Evolutionary conservation across 2,113 vertebrate genomes (phyloP).

Genomic region (Cyprinodon brontotheroides): DNA sequence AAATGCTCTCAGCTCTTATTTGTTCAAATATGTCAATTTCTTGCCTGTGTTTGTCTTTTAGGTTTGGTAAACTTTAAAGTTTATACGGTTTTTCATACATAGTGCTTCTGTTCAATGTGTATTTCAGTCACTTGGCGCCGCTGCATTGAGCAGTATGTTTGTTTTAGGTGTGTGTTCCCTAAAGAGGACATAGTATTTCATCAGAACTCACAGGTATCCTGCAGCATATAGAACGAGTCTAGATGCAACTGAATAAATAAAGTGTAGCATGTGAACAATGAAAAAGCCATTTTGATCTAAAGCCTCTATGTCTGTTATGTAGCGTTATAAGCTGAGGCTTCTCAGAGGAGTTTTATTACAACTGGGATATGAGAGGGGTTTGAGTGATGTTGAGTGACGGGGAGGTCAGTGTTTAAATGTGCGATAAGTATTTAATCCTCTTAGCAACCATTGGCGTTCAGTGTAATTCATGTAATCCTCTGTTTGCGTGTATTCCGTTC

Average conservation of each 20-base stretch:
- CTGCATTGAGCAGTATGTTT: background rate
- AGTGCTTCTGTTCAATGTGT: background rate
- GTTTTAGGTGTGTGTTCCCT: too few relatives aligned
- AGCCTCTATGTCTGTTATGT: background rate
- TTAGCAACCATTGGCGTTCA: constrained; percentile 51
- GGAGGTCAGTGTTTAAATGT: constrained; percentile 60
- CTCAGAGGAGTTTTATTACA: constrained; percentile 8
- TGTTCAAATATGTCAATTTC: background rate
- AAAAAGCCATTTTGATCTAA: background rate
- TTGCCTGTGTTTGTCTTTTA: background rate
- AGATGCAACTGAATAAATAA: background rate
- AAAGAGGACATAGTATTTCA: too few relatives aligned
- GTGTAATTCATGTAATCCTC: constrained; percentile 66
- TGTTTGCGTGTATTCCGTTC: constrained; percentile 56
- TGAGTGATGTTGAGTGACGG: constrained; percentile 20
- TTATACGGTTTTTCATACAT: background rate
- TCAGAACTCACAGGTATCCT: too few relatives aligned
- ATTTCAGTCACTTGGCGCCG: background rate
- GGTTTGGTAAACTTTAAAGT: background rate
- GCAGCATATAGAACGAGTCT: background rate
- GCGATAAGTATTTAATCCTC: constrained; percentile 73
- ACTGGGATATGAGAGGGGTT: constrained; percentile 21
- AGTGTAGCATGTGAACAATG: background rate
- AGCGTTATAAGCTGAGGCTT: background rate
- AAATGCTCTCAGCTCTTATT: background rate